Base-by-base conservation (phyloP, 2,113 vertebrate genomes). In the Fulmarus glacialis region DNA sequence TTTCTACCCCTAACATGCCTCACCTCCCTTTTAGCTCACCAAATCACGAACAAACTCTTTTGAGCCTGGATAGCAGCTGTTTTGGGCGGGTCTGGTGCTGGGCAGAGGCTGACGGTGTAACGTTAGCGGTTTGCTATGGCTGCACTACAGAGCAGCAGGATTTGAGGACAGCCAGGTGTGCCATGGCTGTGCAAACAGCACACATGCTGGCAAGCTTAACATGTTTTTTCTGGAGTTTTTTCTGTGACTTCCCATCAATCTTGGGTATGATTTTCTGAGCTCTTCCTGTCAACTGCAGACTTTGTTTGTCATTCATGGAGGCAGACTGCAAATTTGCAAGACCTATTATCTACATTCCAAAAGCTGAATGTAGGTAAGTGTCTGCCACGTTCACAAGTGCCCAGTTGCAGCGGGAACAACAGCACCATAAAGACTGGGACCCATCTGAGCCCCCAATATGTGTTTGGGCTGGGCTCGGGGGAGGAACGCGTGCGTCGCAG, bases 121-220 rank as follows among this genome's bases (percentile, higher is more conserved):
- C 0, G 0, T 45, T 15, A 26, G n/a, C 0, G 1, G 23, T 73
- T 60, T 83, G 27, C 53, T 32, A 32, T 0, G 2, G 21, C 34
- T 74, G 36, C 14, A 12, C 34, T 47, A 42, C 0, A 1, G 26
- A 70, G 63, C 36, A 75, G 55, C 50, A 81, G 80, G 50, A 53
- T 75, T 63, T 58, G 56, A 67, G 29, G 17, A 71, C 32, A 56
- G 40, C 21, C 52, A 72, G 14, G 6, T 20, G 15, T 68, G 29
- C 14, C 32, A 17, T 0, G 0, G 43, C n/a, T 48, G 38, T 59
- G 66, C 32, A 63, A 71, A 80, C 23, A 53, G 29, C 26, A 43
- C 23, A 40, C 36, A 80, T 0, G 0, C 8, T 30, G 24, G 20
- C 26, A 63, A 43, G 21, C 4, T 74, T 36, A 67, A 18, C 0